Percentiles rank a stretch among this genome's conserved stretches.
Conservation (phyloP, 1,140 invertebrate species). For the Ostrea denselamellosa region DNA sequence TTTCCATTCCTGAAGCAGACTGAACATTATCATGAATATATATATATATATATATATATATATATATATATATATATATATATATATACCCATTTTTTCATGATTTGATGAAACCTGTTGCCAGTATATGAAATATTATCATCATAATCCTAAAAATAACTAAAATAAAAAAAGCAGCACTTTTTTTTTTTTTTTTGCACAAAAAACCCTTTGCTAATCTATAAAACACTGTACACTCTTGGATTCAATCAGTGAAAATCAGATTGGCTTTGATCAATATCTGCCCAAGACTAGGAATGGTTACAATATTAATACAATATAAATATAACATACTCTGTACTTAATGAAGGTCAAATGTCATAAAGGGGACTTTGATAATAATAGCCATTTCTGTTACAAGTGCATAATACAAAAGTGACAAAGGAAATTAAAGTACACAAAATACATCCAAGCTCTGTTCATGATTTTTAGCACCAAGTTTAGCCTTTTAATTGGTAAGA, state of each 20-base stretch:
- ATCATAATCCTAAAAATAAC: no score
- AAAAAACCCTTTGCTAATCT: no score
- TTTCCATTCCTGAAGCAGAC: no score
- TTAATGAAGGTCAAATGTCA: background rate
- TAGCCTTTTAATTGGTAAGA: background rate
- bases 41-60: no score
- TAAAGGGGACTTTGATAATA: background rate
- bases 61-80: no score
- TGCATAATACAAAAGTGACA: background rate
- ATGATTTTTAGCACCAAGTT: constrained; percentile 1
- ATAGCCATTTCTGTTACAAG: background rate
- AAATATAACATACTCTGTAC: background rate
- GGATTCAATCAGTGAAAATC: background rate
- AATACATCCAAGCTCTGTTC: background rate
- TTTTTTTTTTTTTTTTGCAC: background rate
- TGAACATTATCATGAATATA: no score
- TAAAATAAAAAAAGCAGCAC: background rate
- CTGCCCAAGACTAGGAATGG: background rate
- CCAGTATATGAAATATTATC: no score
- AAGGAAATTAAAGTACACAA: background rate
- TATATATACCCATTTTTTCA: no score
- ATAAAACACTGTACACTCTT: no score
- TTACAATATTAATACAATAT: background rate
- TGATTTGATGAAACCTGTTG: no score
- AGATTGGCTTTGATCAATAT: background rate